A percentile compares a stretch with the other conserved stretches of the same genome.
Conservation (phyloP, 1,140 invertebrate genomes). For the Cherax destructor region DNA sequence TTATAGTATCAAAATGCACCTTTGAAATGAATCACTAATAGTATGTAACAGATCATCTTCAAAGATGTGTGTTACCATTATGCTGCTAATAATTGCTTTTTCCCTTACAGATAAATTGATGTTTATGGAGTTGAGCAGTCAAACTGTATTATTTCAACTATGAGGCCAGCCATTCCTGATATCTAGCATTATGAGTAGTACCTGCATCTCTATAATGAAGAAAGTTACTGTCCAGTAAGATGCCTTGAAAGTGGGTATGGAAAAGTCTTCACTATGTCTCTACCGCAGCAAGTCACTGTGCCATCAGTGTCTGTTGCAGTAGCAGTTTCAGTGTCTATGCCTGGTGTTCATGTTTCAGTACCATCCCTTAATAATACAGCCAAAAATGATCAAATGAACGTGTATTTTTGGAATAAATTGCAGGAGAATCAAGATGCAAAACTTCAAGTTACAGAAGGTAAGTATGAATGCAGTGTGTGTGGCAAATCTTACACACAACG, state of each 20-base stretch:
- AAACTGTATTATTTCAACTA: neutral
- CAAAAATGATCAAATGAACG: slow-evolving; percentile 25
- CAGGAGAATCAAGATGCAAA: slow-evolving; percentile 40
- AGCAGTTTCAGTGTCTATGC: slow-evolving; percentile 16
- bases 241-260: neutral
- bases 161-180: neutral
- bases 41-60: no score
- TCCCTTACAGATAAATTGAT: neutral
- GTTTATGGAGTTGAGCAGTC: neutral
- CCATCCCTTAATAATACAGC: slow-evolving; percentile 1
- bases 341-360: slow-evolving; percentile 26
- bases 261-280: neutral
- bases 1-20: no score
- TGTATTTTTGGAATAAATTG: slow-evolving; percentile 23
- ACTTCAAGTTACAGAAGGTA: slow-evolving; percentile 33
- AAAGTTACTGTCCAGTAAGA: neutral
- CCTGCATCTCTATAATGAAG: neutral
- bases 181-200: neutral
- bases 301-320: slow-evolving; percentile 26
- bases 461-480: slow-evolving; percentile 74
- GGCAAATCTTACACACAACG: slow-evolving; percentile 69
- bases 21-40: no score
- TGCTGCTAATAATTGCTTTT: neutral
- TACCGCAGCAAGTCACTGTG: slow-evolving; percentile 21
- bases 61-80: neutral